phyloP scores from a whole-genome alignment of 2,797 vertebrate genomes.

The Girardinus metallicus region DNA sequence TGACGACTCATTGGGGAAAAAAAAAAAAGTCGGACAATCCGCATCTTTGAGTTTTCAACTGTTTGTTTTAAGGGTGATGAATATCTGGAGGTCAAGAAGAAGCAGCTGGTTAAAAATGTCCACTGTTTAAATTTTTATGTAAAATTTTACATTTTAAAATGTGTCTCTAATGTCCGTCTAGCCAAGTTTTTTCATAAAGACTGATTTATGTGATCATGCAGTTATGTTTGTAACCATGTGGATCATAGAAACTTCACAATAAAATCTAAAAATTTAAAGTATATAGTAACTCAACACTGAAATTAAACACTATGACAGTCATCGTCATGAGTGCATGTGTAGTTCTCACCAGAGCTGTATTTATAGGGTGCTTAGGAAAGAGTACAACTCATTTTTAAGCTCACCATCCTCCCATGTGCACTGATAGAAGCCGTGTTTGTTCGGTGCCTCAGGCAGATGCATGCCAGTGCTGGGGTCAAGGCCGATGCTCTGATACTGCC shows the following conservation, averaged over 20 bases:
- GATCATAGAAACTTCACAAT: not conserved
- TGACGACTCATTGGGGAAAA: not conserved
- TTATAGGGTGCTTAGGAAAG: not conserved
- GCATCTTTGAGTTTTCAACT: not conserved
- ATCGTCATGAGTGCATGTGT: not conserved
- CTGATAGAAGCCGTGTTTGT: conserved; percentile 88
- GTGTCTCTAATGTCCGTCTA: not conserved
- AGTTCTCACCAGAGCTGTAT: not conserved
- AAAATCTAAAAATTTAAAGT: not conserved
- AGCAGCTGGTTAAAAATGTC: not conserved
- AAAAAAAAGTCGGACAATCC: not conserved
- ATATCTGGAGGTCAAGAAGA: not conserved
- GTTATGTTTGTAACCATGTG: not conserved
- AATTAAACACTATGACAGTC: not conserved
- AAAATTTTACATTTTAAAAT: not conserved
- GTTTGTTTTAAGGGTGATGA: not conserved
- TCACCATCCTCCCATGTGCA: conserved; percentile 98
- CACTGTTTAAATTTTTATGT: not conserved
- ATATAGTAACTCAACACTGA: not conserved
- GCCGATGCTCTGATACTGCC: conserved; percentile 92
- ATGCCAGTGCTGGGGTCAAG: conserved; percentile 90
- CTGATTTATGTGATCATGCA: not conserved
- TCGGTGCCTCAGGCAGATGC: conserved; percentile 90
- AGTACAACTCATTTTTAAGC: conserved; percentile 26
- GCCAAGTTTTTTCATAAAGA: not conserved